These are phyloP conservation scores for Aspidapion aeneum DNA, from an alignment of 2,888 invertebrate genomes.

Conservation along the genomic window DNA sequence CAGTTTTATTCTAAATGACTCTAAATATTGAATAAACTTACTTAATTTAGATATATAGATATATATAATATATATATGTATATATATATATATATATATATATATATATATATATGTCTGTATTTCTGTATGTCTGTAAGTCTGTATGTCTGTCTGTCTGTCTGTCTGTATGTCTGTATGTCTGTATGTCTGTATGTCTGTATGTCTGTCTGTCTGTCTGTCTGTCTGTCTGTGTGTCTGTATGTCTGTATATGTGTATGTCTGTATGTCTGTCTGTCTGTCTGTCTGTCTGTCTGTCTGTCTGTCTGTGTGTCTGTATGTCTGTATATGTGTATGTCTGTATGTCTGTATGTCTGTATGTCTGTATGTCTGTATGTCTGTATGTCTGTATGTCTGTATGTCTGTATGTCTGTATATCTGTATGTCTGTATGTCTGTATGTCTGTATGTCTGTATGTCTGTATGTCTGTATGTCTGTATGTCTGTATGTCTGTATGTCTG, in stretches of 20 bases:
- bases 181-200: too few species aligned
- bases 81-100: slow-evolving; percentile 9
- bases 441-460: slow-evolving; percentile 3
- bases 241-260: slow-evolving; percentile 5
- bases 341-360: slow-evolving; percentile 4
- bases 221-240: not conserved
- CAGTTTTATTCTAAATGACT: too few species aligned
- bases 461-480: slow-evolving; percentile 2
- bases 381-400: slow-evolving; percentile 4
- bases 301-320: not conserved
- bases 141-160: too few species aligned
- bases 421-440: slow-evolving; percentile 4
- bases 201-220: too few species aligned
- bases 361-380: slow-evolving; percentile 2
- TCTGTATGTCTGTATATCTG: slow-evolving; percentile 4
- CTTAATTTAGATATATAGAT: too few species aligned
- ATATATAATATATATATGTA: slow-evolving; percentile 4
- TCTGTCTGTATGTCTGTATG: too few species aligned
- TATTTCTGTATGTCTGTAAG: slow-evolving; percentile 3
- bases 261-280: too few species aligned
- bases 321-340: slow-evolving; percentile 4
- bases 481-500: slow-evolving; percentile 2
- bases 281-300: not conserved
- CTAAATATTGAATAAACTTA: too few species aligned
- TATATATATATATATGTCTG: slow-evolving; percentile 7